These are phyloP conservation scores for Thalpophila matura DNA, from an alignment of 2,888 invertebrate genomes.

Conservation along the genomic window DNA sequence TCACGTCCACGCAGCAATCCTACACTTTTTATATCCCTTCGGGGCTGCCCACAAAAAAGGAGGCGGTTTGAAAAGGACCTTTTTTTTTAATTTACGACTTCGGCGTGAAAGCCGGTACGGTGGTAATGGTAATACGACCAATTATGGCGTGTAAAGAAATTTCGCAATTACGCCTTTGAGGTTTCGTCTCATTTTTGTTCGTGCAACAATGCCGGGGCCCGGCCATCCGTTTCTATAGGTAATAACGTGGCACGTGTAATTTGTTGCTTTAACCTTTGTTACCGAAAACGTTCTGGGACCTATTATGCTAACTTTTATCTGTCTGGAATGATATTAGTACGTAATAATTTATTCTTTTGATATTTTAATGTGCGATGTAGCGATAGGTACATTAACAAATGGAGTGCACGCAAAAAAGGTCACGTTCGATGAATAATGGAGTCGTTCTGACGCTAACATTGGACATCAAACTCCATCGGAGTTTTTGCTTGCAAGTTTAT, in stretches of 20 bases:
- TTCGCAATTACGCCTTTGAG: conserved; percentile 75
- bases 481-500: conserved; percentile 50
- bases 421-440: conserved; percentile 50
- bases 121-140: conserved; percentile 74
- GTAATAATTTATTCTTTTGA: conserved; percentile 74
- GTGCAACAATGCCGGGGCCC: conserved; percentile 67
- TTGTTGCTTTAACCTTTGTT: conserved; percentile 78
- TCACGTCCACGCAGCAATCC: conserved; percentile 64
- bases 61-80: conserved; percentile 75
- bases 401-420: conserved; percentile 57
- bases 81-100: conserved; percentile 81
- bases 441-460: conserved; percentile 50
- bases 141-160: conserved; percentile 79
- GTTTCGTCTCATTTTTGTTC: conserved; percentile 72
- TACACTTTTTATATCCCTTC: conserved; percentile 71
- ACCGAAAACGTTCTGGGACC: conserved; percentile 66
- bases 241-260: conserved; percentile 74
- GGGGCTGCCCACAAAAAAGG: conserved; percentile 76
- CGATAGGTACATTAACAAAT: conserved; percentile 59
- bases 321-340: conserved; percentile 66
- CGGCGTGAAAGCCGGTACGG: conserved; percentile 75
- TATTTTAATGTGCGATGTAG: conserved; percentile 63
- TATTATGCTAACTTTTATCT: conserved; percentile 74
- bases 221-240: conserved; percentile 62
- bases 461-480: conserved; percentile 41